These are phyloP conservation scores for Phalanger gymnotis DNA, from an alignment of 2,797 vertebrate species.

Conservation along the genomic window DNA sequence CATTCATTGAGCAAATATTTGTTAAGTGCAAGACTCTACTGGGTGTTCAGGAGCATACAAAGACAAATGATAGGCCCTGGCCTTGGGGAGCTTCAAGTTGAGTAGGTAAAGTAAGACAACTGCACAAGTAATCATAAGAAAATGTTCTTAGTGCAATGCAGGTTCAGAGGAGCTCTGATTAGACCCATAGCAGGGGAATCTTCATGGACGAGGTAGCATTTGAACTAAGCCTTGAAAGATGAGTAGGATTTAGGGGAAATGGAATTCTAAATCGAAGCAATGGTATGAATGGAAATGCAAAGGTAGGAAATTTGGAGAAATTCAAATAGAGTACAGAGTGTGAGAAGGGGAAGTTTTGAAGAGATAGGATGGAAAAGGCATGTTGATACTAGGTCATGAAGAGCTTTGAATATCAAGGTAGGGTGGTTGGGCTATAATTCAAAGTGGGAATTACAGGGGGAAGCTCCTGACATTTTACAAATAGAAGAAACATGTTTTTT, in stretches of 20 bases:
- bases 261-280: background rate
- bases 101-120: constrained; percentile 28
- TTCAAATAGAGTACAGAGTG: background rate
- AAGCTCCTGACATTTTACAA: background rate
- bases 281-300: background rate
- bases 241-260: constrained; percentile 12
- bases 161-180: background rate
- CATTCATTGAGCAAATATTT: constrained; percentile 13
- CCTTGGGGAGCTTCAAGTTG: constrained; percentile 41
- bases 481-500: background rate
- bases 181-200: background rate
- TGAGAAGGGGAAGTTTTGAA: background rate
- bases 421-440: background rate
- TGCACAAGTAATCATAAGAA: constrained; percentile 8
- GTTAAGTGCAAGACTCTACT: constrained; percentile 2
- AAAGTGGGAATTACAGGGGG: too few species aligned
- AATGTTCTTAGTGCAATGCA: constrained; percentile 47
- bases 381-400: background rate
- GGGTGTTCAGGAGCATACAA: background rate
- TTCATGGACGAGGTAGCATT: background rate
- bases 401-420: background rate
- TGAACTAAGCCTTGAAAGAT: background rate
- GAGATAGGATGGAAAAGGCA: background rate
- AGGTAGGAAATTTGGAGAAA: background rate
- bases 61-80: constrained; percentile 40